These are phyloP conservation scores for Xiphophorus maculatus DNA, from an alignment of 2,113 vertebrate genomes.

Conservation along the genomic window DNA sequence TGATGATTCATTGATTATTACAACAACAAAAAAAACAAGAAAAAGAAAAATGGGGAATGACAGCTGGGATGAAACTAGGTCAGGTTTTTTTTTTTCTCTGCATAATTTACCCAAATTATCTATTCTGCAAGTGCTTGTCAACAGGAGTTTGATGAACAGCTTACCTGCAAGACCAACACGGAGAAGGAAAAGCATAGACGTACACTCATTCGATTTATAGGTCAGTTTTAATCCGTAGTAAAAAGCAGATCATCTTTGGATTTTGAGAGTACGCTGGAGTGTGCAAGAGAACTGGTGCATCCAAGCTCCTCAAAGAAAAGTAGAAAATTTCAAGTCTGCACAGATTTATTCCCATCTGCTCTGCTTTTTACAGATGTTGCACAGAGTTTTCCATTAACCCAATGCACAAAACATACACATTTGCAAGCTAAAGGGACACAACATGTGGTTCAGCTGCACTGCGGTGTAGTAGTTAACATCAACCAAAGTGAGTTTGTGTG, in stretches of 20 bases:
- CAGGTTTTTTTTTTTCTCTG: background rate
- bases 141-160: constrained; percentile 16
- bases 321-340: background rate
- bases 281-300: background rate
- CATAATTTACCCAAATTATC: background rate
- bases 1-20: constrained; percentile 45
- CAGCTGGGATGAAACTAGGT: background rate
- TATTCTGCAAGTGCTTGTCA: background rate
- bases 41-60: background rate
- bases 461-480: no score
- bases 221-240: background rate
- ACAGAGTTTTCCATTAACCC: background rate
- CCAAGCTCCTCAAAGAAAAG: background rate
- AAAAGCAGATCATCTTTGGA: background rate
- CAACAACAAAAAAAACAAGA: background rate
- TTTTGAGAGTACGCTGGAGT: background rate
- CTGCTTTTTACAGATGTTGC: background rate
- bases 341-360: background rate
- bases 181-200: background rate
- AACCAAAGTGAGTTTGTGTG: no score
- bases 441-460: no score
- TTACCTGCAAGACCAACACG: background rate
- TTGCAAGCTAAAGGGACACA: no score
- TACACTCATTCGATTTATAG: background rate
- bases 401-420: no score